These are phyloP conservation scores for Lasioglossum vierecki DNA, from an alignment of 2,888 invertebrate species.

Conservation along the genomic window DNA sequence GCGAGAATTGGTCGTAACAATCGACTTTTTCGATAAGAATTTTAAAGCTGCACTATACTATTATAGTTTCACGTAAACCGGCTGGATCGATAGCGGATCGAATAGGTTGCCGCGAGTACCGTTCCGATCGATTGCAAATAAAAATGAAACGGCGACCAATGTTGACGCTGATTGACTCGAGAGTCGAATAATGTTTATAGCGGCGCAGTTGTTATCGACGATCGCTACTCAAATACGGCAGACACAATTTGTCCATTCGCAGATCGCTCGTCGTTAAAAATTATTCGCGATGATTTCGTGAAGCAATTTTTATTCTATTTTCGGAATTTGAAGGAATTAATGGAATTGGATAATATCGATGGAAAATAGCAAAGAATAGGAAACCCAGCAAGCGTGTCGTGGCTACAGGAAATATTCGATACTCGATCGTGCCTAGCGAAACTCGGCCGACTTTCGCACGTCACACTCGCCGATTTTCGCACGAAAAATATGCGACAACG, in stretches of 20 bases:
- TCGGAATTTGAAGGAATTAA: too few relatives aligned
- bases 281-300: not conserved
- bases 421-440: slow-evolving; percentile 17
- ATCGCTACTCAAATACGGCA: not conserved
- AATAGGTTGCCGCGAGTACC: slow-evolving; percentile 21
- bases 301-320: not conserved
- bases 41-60: not conserved
- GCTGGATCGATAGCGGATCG: slow-evolving; percentile 13
- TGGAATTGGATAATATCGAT: not conserved
- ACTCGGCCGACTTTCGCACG: slow-evolving; percentile 46
- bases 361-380: not conserved
- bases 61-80: not conserved
- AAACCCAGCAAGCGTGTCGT: not conserved
- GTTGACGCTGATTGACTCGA: not conserved
- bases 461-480: slow-evolving; percentile 41
- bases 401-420: slow-evolving; percentile 16
- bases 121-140: slow-evolving; percentile 11
- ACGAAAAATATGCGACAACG: slow-evolving; percentile 30
- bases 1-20: not conserved
- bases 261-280: not conserved
- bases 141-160: slow-evolving; percentile 31
- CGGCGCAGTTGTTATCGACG: not conserved
- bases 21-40: not conserved
- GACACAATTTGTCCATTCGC: not conserved
- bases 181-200: not conserved